These are phyloP conservation scores for Spilogale gracilis DNA, from an alignment of 2,113 vertebrate species.

Conservation along the genomic window DNA sequence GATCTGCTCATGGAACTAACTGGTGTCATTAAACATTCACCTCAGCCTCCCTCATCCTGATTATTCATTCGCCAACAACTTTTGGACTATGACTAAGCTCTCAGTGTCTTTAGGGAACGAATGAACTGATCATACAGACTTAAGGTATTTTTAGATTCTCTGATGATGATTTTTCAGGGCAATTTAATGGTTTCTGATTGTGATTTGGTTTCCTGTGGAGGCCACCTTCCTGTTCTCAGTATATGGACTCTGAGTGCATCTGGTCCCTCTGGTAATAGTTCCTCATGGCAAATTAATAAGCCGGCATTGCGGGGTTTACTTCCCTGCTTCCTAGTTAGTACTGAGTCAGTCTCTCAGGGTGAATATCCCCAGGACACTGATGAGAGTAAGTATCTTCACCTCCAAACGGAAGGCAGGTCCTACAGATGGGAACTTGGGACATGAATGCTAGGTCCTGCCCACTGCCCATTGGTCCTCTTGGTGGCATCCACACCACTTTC, in stretches of 20 bases:
- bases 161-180: slow-evolving; percentile 27
- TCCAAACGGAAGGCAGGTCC: background rate
- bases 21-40: background rate
- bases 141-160: slow-evolving; percentile 28
- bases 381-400: background rate
- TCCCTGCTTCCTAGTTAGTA: background rate
- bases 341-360: background rate
- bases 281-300: background rate
- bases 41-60: background rate
- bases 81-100: background rate
- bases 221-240: slow-evolving; percentile 39
- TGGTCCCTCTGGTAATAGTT: background rate
- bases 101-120: slow-evolving; percentile 6
- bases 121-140: background rate
- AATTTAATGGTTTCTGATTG: slow-evolving; percentile 64
- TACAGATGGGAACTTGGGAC: background rate
- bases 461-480: background rate
- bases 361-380: background rate
- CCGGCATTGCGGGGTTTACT: background rate
- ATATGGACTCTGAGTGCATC: background rate
- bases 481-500: background rate
- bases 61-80: background rate
- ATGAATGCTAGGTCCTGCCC: background rate
- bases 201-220: slow-evolving; percentile 53
- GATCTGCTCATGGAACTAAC: background rate